Conservation (phyloP, 1,140 invertebrate species). For the Drosophila bocqueti region DNA sequence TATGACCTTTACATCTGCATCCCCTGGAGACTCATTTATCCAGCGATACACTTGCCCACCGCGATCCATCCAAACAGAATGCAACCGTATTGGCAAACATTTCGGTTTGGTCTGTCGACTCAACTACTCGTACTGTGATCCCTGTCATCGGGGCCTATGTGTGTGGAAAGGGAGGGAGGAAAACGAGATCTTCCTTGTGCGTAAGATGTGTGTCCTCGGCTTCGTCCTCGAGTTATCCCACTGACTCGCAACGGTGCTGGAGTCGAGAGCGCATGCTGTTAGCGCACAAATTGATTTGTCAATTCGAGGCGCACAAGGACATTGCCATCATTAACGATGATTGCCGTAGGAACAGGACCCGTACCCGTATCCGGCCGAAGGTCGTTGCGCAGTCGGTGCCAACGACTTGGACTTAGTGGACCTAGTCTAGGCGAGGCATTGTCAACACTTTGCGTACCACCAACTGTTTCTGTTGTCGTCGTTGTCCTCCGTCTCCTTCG, state of each 20-base stretch:
- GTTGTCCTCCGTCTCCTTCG: slow-evolving; percentile 10
- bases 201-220: slow-evolving; percentile 8
- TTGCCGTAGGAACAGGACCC: slow-evolving; percentile 42
- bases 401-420: slow-evolving; percentile 43
- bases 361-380: slow-evolving; percentile 48
- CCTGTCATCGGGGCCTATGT: slow-evolving; percentile 36
- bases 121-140: slow-evolving; percentile 63
- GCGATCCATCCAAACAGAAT: slow-evolving; percentile 41
- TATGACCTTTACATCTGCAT: not conserved
- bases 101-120: slow-evolving; percentile 65
- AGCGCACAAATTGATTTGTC: slow-evolving; percentile 81
- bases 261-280: slow-evolving; percentile 70
- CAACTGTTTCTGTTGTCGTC: slow-evolving; percentile 68
- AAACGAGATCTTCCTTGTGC: not conserved
- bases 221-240: slow-evolving; percentile 52
- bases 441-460: slow-evolving; percentile 80
- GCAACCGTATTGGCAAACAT: slow-evolving; percentile 69
- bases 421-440: slow-evolving; percentile 29
- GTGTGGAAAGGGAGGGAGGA: not conserved
- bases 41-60: slow-evolving; percentile 23
- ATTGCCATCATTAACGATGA: slow-evolving; percentile 82
- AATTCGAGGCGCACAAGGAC: slow-evolving; percentile 75
- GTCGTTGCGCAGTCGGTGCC: slow-evolving; percentile 72
- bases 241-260: slow-evolving; percentile 40
- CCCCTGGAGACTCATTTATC: slow-evolving; percentile 14